Percentiles rank a stretch among this genome's conserved stretches.
These are phyloP conservation scores for Azemiops feae DNA, from an alignment of 2,113 vertebrate species.

Conservation along the genomic window DNA sequence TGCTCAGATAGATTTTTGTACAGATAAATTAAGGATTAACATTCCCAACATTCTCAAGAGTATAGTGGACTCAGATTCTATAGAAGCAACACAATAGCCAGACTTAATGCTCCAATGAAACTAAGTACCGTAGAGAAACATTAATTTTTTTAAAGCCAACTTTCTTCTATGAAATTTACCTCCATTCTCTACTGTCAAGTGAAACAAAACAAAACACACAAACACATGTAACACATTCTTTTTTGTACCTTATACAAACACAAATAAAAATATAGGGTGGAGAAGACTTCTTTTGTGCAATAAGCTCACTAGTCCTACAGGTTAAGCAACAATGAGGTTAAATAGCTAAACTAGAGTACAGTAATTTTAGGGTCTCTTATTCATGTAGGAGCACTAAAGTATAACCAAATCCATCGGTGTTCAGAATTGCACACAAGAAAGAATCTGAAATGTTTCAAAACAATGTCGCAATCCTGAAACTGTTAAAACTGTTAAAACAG, in stretches of 20 bases:
- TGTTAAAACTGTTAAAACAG: background rate
- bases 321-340: background rate
- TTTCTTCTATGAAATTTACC: background rate
- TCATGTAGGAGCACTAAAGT: background rate
- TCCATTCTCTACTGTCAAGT: background rate
- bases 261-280: background rate
- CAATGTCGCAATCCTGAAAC: background rate
- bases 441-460: background rate
- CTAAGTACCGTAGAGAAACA: background rate
- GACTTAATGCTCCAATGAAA: constrained; percentile 7
- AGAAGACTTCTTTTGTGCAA: background rate
- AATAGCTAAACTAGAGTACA: background rate
- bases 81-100: constrained; percentile 11
- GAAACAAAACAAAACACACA: background rate
- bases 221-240: background rate
- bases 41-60: constrained; percentile 32
- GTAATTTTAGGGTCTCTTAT: too few species aligned
- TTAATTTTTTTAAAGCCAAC: background rate
- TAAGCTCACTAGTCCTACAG: background rate
- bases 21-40: constrained; percentile 42
- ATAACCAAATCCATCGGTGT: background rate
- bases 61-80: constrained; percentile 35
- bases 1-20: constrained; percentile 36
- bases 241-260: background rate
- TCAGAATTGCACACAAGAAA: fast-evolving